A percentile compares a stretch with the other conserved stretches of the same genome.
phyloP scores from a whole-genome alignment of 2,888 invertebrate genomes.

The Eutolmus rufibarbis region DNA sequence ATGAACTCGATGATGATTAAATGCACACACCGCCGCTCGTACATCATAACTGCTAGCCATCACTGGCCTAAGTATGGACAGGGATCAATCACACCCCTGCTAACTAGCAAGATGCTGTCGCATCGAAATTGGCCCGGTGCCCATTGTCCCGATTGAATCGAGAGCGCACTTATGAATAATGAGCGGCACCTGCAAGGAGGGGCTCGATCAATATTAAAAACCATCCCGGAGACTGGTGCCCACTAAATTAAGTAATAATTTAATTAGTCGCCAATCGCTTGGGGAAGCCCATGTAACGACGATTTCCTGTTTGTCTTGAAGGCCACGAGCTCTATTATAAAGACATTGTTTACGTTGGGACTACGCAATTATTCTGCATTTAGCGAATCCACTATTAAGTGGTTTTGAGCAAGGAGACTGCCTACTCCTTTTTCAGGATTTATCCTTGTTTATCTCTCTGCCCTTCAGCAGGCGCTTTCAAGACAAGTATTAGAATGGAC shows the following conservation, averaged over 20 bases:
- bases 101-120: conserved; percentile 34
- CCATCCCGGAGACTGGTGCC: not conserved
- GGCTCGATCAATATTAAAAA: conserved; percentile 14
- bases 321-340: not conserved
- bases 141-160: not conserved
- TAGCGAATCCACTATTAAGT: not conserved
- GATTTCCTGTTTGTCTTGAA: not conserved
- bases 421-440: not conserved
- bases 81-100: conserved; percentile 23
- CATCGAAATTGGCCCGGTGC: not conserved
- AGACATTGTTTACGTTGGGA: not conserved
- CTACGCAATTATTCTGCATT: not conserved
- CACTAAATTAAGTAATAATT: not conserved
- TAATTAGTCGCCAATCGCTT: not conserved
- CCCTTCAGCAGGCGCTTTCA: too few species aligned
- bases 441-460: not conserved
- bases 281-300: not conserved
- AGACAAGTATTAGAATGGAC: too few species aligned
- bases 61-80: not conserved
- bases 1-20: conserved; percentile 40
- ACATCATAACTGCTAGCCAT: conserved; percentile 27
- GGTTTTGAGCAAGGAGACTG: not conserved
- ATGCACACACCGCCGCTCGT: conserved; percentile 17
- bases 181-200: not conserved
- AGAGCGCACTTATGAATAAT: not conserved